Conservation (phyloP, 2,113 vertebrate species). For the Verasper variegatus region DNA sequence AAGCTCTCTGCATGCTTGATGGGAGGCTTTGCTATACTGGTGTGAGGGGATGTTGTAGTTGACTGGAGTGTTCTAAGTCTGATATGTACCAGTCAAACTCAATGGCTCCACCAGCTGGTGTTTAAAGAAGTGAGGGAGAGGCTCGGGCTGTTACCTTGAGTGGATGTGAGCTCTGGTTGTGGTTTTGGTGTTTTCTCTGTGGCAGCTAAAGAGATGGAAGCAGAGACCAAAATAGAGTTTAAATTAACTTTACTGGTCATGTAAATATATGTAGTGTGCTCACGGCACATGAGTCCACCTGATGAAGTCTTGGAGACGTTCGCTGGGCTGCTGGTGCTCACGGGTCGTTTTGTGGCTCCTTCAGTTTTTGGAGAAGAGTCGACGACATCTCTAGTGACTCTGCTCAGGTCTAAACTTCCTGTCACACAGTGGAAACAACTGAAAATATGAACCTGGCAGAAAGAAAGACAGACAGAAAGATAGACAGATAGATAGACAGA, state of each 20-base stretch:
- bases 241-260: neutral
- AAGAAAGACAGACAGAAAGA: constrained; percentile 4
- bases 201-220: constrained; percentile 28
- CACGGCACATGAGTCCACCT: constrained; percentile 35
- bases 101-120: constrained; percentile 37
- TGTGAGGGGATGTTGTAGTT: constrained; percentile 16
- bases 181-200: constrained; percentile 10
- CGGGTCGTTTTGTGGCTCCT: constrained; percentile 14
- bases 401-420: constrained; percentile 19
- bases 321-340: neutral
- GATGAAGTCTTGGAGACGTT: neutral
- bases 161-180: neutral
- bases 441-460: neutral
- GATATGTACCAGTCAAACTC: constrained; percentile 16
- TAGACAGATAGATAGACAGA: neutral
- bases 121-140: constrained; percentile 6
- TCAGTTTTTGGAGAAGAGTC: constrained; percentile 2
- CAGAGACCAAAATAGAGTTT: neutral
- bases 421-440: constrained; percentile 4
- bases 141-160: constrained; percentile 39
- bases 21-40: constrained; percentile 3
- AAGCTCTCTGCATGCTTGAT: constrained; percentile 25
- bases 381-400: constrained; percentile 18
- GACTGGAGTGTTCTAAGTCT: neutral
- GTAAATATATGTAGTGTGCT: neutral